Base-by-base conservation (phyloP, 2,888 invertebrate genomes). In the Gastracanthus pulcherrimus region DNA sequence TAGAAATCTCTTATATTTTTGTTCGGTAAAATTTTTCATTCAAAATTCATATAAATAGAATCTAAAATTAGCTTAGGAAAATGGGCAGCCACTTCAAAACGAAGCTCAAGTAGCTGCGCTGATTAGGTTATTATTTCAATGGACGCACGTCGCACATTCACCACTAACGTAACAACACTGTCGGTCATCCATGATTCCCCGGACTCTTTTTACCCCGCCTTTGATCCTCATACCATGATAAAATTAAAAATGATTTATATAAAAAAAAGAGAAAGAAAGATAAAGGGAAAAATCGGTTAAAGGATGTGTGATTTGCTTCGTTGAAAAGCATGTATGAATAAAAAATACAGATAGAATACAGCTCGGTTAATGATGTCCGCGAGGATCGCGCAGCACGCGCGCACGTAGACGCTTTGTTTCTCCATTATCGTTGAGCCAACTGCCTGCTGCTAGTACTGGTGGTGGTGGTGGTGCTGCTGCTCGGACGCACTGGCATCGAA, bases 351-450 rank as follows among this genome's bases (percentile, higher is more conserved):
- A 36, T 34, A 16, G 34, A 62, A 62, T 62, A 29, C 60, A 31
- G 31, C 62, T 2, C 16, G 7, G 62, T 34, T 62, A 55, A 55
- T 55, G 23, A 55, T 36, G 62, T 55, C 36, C 34, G 36, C 34
- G 34, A 9, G 62, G 16, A 36, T 34, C 26, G 23, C 13, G 45
- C 9, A n/a, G 45, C 29, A 45, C 60, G 55, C 3, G 26, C n/a
- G 23, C 60, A 16, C 67, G 45, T 45, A 69, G n/a, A 31, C 29
- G 48, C 67, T 45, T 69, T 69, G 67, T 69, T 69, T 48, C 45
- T 31, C 29, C 48, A 45, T 69, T 69, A 69, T 31, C 48, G 71
- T n/a, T 23, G 71, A 55, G 31, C n/a, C 45, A 41, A 29, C 67
- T 11, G 19, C 19, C n/a, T n/a, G n/a, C n/a, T n/a, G n/a, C n/a